These are phyloP conservation scores for Myathropa florea DNA, from an alignment of 2,888 invertebrate species.

Conservation along the genomic window DNA sequence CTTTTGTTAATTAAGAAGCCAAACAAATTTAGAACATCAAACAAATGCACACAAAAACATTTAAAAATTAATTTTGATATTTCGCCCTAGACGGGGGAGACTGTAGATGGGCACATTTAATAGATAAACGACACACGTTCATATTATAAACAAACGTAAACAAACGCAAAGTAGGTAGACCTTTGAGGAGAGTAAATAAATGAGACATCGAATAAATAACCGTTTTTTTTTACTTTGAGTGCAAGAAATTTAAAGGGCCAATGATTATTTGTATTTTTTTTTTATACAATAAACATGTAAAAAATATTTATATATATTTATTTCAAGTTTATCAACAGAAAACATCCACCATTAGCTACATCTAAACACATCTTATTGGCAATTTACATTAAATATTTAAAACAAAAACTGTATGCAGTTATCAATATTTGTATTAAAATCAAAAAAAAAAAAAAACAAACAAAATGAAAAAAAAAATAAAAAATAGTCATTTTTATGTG, in stretches of 20 bases:
- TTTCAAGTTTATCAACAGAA: slow-evolving; percentile 20
- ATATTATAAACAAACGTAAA: not conserved
- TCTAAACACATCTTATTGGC: slow-evolving; percentile 40
- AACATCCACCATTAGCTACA: slow-evolving; percentile 49
- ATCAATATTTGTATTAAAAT: slow-evolving; percentile 25
- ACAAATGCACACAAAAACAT: slow-evolving; percentile 56
- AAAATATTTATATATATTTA: slow-evolving; percentile 12
- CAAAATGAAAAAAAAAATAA: slow-evolving; percentile 26
- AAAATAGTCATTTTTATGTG: not conserved
- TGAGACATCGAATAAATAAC: not conserved
- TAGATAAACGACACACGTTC: not conserved
- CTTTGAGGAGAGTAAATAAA: not conserved
- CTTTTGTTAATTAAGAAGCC: slow-evolving; percentile 30
- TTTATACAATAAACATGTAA: slow-evolving; percentile 38
- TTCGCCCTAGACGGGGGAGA: not conserved
- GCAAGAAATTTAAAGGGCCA: slow-evolving; percentile 7
- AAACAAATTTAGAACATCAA: slow-evolving; percentile 41
- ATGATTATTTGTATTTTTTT: not conserved
- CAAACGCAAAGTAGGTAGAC: not conserved
- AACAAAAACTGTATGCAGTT: slow-evolving; percentile 44
- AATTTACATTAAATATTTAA: slow-evolving; percentile 27
- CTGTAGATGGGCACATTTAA: not conserved
- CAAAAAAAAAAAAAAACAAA: slow-evolving; percentile 19
- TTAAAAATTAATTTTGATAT: slow-evolving; percentile 29
- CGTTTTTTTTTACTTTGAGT: slow-evolving; percentile 3